These are phyloP conservation scores for Parnassius glacialis DNA, from an alignment of 2,888 invertebrate species.

Conservation along the genomic window DNA sequence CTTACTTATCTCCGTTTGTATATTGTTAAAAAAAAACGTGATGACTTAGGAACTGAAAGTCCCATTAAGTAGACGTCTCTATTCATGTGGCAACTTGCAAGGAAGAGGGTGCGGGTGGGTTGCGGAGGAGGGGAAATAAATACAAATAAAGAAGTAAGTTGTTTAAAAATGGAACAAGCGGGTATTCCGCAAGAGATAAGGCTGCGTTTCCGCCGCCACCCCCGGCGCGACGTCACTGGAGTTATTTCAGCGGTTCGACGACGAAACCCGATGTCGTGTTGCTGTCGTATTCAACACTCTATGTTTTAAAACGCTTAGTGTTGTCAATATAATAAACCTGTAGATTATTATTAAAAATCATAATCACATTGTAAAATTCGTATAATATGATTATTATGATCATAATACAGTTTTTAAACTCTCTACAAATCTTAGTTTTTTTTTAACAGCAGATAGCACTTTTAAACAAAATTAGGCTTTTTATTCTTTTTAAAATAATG, in stretches of 20 bases:
- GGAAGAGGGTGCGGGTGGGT: constrained; percentile 47
- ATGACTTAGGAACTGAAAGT: constrained; percentile 80
- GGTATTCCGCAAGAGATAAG: constrained; percentile 76
- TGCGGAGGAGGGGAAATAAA: constrained; percentile 55
- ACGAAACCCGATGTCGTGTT: constrained; percentile 70
- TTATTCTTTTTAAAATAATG: too few species aligned
- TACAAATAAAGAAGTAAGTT: constrained; percentile 79
- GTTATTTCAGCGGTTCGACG: constrained; percentile 78
- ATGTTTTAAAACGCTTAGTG: constrained; percentile 73
- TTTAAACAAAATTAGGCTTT: too few species aligned
- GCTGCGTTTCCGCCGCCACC: constrained; percentile 75
- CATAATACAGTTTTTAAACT: too few species aligned
- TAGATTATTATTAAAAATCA: too few species aligned
- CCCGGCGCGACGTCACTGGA: constrained; percentile 56
- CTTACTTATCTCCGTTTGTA: constrained; percentile 67
- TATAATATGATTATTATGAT: too few species aligned
- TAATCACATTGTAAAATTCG: too few species aligned
- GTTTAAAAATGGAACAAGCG: constrained; percentile 80
- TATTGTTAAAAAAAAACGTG: constrained; percentile 73
- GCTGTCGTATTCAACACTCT: constrained; percentile 76
- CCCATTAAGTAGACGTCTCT: constrained; percentile 77
- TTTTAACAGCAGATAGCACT: too few species aligned
- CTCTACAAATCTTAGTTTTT: too few species aligned
- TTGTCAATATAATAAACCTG: constrained; percentile 34
- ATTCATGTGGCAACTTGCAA: constrained; percentile 74